A percentile compares a stretch with the other conserved stretches of the same genome.
phyloP scores from a whole-genome alignment of 2,888 invertebrate species.

The Scrobipalpa costella region DNA sequence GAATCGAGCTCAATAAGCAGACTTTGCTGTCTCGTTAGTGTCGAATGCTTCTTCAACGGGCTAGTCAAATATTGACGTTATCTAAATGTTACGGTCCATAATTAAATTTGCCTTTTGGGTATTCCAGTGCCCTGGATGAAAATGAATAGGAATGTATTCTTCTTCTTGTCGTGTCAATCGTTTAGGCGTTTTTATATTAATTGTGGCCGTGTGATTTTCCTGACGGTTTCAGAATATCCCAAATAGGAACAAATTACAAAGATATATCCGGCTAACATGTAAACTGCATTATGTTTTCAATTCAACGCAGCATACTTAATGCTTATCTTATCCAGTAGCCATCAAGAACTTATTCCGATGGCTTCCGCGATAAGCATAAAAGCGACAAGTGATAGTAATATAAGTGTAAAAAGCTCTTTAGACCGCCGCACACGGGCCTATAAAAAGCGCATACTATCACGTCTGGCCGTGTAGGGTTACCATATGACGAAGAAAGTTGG shows the following conservation, averaged over 20 bases:
- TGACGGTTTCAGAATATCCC: neutral
- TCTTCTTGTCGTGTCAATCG: no score
- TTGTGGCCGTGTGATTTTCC: no score
- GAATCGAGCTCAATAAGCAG: no score
- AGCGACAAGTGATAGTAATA: neutral
- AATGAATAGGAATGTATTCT: no score
- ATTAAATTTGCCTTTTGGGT: no score
- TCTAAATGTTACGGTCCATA: no score
- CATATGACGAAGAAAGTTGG: constrained; percentile 11
- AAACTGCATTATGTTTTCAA: neutral
- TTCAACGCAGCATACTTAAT: neutral
- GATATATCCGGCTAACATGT: no score
- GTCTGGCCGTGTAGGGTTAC: constrained; percentile 15
- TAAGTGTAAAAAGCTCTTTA: neutral
- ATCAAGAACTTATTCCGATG: constrained; percentile 4
- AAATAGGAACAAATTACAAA: neutral
- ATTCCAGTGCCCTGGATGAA: no score
- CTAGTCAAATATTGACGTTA: no score
- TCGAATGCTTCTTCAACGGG: no score
- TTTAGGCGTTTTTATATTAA: no score
- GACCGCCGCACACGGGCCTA: neutral
- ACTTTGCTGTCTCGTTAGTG: no score
- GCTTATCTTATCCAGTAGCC: constrained; percentile 9
- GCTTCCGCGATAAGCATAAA: constrained; percentile 6
- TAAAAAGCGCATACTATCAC: constrained; percentile 17